phyloP scores from a whole-genome alignment of 2,888 invertebrate species.

The Dasysyrphus albostriatus region DNA sequence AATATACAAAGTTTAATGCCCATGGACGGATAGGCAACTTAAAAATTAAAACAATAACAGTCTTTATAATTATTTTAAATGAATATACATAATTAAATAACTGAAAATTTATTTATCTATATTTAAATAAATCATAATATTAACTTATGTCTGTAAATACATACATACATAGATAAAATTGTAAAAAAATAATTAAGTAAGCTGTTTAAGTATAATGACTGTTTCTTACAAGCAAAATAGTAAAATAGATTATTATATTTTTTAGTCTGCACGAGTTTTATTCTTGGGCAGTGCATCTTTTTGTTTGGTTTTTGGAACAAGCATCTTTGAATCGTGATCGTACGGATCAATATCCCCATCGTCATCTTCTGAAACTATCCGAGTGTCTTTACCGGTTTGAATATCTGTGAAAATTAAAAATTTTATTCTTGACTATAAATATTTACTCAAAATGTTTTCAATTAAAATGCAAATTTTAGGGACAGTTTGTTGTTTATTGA shows the following conservation, averaged over 20 bases:
- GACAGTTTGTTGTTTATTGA: no score
- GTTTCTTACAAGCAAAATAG: background rate
- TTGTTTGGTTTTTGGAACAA: conserved; percentile 38
- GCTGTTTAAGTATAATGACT: background rate
- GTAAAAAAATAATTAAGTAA: conserved; percentile 17
- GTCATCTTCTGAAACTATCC: conserved; percentile 60
- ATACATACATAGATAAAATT: conserved; percentile 6
- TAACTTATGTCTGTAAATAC: background rate
- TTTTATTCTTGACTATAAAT: no score
- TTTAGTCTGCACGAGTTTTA: conserved; percentile 39
- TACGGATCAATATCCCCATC: conserved; percentile 65
- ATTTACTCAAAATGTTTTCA: no score
- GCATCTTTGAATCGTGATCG: conserved; percentile 64
- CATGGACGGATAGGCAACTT: conserved; percentile 63
- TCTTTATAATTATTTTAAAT: conserved; percentile 57
- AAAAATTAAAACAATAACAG: conserved; percentile 56
- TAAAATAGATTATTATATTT: conserved; percentile 2
- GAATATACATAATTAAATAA: background rate
- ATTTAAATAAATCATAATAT: conserved; percentile 3
- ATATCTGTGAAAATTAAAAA: conserved; percentile 24
- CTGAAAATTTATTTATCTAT: background rate
- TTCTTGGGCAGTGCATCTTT: conserved; percentile 56
- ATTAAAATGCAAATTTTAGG: no score
- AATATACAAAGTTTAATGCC: conserved; percentile 47
- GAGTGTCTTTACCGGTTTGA: background rate